phyloP scores from a whole-genome alignment of 1,140 invertebrate genomes.

The Zaprionus ghesquierei region DNA sequence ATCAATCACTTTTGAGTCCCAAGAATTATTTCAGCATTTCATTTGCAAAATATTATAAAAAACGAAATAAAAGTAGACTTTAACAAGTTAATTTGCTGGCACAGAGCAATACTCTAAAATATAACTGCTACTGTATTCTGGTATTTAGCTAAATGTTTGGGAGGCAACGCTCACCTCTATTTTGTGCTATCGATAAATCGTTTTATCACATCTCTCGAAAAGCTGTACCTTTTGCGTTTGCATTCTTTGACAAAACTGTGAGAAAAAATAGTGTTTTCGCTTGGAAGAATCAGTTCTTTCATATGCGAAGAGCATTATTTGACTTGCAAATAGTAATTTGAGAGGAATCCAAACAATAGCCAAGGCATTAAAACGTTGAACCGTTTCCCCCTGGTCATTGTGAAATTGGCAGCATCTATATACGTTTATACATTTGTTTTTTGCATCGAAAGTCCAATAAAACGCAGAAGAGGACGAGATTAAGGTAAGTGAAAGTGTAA shows the following conservation, averaged over 20 bases:
- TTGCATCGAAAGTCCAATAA: background rate
- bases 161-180: background rate
- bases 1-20: background rate
- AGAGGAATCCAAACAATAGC: background rate
- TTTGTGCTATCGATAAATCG: background rate
- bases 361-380: background rate
- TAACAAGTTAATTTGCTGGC: background rate
- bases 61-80: background rate
- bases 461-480: background rate
- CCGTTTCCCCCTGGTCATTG: background rate
- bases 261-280: slow-evolving; percentile 10
- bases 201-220: background rate
- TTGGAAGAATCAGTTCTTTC: background rate
- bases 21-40: background rate
- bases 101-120: background rate
- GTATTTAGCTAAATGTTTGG: background rate
- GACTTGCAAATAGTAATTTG: slow-evolving; percentile 12
- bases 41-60: background rate
- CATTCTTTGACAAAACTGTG: slow-evolving; percentile 33
- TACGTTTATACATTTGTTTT: background rate
- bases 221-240: slow-evolving; percentile 16
- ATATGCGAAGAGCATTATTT: background rate
- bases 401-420: slow-evolving; percentile 26
- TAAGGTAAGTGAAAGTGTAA: slow-evolving; percentile 18
- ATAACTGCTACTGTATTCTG: background rate